Conservation (phyloP, 2,888 invertebrate genomes). For the Achlya flavicornis region DNA sequence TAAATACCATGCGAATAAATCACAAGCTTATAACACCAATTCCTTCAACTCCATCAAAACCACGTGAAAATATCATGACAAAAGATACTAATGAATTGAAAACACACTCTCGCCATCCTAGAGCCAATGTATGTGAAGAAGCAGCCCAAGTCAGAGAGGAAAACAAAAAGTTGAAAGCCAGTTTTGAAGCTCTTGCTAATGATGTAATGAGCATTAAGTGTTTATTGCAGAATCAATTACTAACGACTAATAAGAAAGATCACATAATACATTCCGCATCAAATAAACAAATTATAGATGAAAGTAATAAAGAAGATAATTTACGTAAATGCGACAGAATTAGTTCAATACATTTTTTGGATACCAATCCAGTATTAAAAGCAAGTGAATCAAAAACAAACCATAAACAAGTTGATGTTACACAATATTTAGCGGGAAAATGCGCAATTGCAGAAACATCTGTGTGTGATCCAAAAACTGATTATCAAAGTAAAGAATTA, state of each 20-base stretch:
- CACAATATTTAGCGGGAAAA: neutral
- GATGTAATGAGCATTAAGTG: slow-evolving; percentile 42
- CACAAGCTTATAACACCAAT: slow-evolving; percentile 58
- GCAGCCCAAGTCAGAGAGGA: slow-evolving; percentile 42
- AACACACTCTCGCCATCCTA: slow-evolving; percentile 16
- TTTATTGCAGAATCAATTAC: slow-evolving; percentile 28
- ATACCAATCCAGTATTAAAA: too few species aligned
- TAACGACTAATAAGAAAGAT: neutral
- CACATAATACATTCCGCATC: neutral
- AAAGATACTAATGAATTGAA: slow-evolving; percentile 12
- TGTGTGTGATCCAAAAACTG: neutral
- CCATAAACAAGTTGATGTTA: neutral
- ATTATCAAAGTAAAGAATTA: neutral
- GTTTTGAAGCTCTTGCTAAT: slow-evolving; percentile 36
- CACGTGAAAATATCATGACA: slow-evolving; percentile 18
- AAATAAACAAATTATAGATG: slow-evolving; percentile 6
- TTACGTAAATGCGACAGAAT: neutral
- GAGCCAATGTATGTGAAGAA: slow-evolving; percentile 30
- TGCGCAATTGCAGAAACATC: neutral
- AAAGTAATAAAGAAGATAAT: neutral
- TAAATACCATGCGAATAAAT: slow-evolving; percentile 56
- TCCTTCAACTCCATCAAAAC: slow-evolving; percentile 54
- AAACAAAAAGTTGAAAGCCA: slow-evolving; percentile 37
- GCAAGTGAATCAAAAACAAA: too few species aligned
- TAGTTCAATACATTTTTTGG: neutral